A percentile compares a stretch with the other conserved stretches of the same genome.
Conservation (phyloP, 2,113 vertebrate genomes). For the Actenoides hombroni region DNA sequence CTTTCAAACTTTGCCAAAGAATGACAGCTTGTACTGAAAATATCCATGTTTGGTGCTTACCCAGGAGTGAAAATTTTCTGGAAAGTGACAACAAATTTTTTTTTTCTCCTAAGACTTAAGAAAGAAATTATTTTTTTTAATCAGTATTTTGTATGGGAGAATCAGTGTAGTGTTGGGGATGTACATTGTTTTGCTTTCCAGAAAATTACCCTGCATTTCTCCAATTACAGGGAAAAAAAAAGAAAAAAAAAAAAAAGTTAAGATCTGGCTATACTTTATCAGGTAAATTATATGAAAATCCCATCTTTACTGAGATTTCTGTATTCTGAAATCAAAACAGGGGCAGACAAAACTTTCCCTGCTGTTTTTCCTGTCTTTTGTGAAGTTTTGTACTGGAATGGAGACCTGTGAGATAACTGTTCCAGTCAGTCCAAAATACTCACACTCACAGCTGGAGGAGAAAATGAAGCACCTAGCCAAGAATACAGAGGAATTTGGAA, state of each 20-base stretch:
- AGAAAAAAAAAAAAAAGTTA: background rate
- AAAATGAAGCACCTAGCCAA: background rate
- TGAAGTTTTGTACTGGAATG: background rate
- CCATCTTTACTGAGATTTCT: background rate
- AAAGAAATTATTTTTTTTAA: background rate
- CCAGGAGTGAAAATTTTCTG: background rate
- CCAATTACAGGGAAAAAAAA: background rate
- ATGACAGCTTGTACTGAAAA: background rate
- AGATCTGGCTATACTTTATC: background rate
- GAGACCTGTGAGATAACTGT: background rate
- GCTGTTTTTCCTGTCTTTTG: background rate
- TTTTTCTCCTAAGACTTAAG: background rate
- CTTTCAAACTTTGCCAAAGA: background rate
- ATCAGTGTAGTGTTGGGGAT: background rate
- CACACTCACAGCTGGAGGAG: background rate
- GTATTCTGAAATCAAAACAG: background rate
- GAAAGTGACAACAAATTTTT: background rate
- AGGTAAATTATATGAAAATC: background rate
- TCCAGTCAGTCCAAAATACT: background rate
- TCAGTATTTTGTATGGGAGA: background rate
- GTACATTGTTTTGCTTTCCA: background rate
- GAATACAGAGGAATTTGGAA: background rate
- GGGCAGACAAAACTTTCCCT: background rate
- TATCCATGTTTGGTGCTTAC: background rate
- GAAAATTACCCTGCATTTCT: background rate